Evolutionary conservation across 2,888 invertebrate genomes (phyloP).

Genomic region (Pemphredon lugubris): DNA sequence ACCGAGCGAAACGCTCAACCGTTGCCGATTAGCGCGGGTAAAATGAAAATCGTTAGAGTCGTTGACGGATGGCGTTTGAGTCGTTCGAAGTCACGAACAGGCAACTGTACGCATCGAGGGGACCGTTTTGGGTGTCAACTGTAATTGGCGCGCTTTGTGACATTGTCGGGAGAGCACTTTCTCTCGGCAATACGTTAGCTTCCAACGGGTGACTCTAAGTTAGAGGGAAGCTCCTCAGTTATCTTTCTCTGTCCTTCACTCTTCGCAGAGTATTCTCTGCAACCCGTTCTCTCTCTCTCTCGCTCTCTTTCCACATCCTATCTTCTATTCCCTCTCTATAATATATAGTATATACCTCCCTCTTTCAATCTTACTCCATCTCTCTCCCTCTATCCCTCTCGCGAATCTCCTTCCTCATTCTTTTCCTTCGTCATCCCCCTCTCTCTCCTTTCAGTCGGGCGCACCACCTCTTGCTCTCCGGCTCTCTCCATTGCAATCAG

Average conservation of each 20-base stretch:
- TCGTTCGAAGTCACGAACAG: conserved; percentile 38
- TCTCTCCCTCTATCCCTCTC: conserved; percentile 11
- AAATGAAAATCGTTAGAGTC: conserved; percentile 39
- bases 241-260: conserved; percentile 19
- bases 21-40: background rate
- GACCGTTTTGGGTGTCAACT: conserved; percentile 39
- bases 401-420: background rate
- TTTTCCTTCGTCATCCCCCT: conserved; percentile 6
- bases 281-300: background rate
- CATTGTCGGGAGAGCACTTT: conserved; percentile 28
- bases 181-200: conserved; percentile 20
- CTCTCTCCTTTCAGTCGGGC: conserved; percentile 19
- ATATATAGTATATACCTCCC: no score
- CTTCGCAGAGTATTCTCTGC: background rate
- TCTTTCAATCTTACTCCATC: conserved; percentile 7
- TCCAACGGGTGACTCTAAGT: conserved; percentile 47
- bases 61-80: conserved; percentile 18
- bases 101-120: conserved; percentile 23
- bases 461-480: conserved; percentile 1
- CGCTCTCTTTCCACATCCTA: conserved; percentile 4
- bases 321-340: background rate
- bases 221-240: conserved; percentile 24
- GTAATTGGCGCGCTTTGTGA: conserved; percentile 55
- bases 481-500: conserved; percentile 38
- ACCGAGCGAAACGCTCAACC: no score